These are phyloP conservation scores for Gymnopithys bicolor DNA, from an alignment of 2,797 vertebrate genomes.

Conservation along the genomic window DNA sequence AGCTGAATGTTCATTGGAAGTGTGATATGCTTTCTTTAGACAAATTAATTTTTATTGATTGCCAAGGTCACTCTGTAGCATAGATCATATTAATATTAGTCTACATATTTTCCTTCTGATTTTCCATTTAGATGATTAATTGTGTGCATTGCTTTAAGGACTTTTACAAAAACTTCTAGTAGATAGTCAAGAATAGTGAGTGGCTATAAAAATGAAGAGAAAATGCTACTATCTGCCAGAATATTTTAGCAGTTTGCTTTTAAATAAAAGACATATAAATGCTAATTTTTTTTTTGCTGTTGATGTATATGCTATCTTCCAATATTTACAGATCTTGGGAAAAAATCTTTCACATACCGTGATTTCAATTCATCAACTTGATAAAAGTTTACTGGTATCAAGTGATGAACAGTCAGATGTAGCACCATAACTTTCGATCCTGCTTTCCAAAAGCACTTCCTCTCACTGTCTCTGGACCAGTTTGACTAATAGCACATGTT, in stretches of 20 bases:
- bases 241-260: not conserved
- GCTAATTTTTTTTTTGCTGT: not conserved
- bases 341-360: not conserved
- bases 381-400: not conserved
- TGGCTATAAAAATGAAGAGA: not conserved
- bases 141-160: not conserved
- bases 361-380: not conserved
- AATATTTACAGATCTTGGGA: not conserved
- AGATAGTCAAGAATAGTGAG: not conserved
- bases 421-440: not conserved
- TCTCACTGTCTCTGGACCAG: not conserved
- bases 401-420: accelerated
- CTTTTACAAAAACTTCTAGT: not conserved
- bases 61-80: not conserved
- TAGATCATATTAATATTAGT: not conserved
- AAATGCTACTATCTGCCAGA: not conserved
- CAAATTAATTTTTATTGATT: not conserved
- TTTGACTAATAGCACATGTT: not conserved
- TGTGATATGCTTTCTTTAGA: not conserved
- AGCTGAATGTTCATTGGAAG: not conserved
- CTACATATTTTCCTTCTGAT: not conserved
- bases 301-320: not conserved
- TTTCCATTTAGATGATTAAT: not conserved
- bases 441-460: not conserved
- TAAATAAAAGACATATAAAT: not conserved